Percentiles rank a stretch among this genome's conserved stretches.
phyloP scores from a whole-genome alignment of 1,140 invertebrate species.

The Sipha flava region DNA sequence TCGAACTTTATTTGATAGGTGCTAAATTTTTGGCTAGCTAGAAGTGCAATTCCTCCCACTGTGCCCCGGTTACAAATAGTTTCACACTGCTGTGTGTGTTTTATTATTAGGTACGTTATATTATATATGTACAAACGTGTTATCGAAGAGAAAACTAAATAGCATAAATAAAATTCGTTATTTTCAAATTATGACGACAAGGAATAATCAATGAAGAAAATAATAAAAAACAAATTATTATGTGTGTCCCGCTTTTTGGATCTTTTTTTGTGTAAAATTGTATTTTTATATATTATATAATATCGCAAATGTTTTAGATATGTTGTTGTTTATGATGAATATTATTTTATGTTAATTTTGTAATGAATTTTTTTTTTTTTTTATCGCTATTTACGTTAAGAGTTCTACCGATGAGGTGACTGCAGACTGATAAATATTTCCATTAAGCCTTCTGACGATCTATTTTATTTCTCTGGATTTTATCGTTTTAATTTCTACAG shows the following conservation, averaged over 20 bases:
- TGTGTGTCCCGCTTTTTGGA: not conserved
- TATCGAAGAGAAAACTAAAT: not conserved
- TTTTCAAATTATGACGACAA: not conserved
- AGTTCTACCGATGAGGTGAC: not conserved
- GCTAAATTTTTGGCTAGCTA: too few relatives aligned
- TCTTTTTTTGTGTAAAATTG: not conserved
- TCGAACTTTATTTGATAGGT: too few relatives aligned
- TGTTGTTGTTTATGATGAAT: constrained; percentile 6
- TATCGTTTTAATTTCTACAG: too few relatives aligned
- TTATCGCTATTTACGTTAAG: not conserved
- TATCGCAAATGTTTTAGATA: not conserved
- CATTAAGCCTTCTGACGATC: not conserved
- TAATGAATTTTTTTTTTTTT: not conserved
- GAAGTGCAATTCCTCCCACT: too few relatives aligned
- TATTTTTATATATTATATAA: not conserved
- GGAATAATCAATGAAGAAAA: not conserved
- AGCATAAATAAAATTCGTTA: not conserved
- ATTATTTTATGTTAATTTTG: not conserved
- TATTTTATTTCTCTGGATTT: not conserved
- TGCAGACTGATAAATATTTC: constrained; percentile 17
- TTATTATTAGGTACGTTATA: too few relatives aligned
- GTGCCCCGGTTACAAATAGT: too few relatives aligned
- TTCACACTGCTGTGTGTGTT: too few relatives aligned
- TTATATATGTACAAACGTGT: too few relatives aligned
- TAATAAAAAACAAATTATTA: too few relatives aligned